Evolutionary conservation across 1,140 invertebrate species (phyloP), one percentile per base, ranked within the genome.

Genomic region (Euura lappo): DNA sequence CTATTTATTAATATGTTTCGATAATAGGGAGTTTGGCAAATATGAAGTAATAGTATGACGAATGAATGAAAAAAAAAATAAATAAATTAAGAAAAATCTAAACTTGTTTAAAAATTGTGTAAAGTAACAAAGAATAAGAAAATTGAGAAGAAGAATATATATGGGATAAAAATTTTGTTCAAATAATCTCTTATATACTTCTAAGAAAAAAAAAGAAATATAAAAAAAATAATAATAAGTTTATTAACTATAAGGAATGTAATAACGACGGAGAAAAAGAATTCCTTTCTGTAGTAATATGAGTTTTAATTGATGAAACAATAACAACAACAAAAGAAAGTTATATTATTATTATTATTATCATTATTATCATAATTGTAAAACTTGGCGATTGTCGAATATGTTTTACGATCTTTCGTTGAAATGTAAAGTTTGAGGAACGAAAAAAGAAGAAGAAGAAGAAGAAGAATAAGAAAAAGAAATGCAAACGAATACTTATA

Each of bases 1-100:
- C 71, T 75, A 74, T 79, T 77, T 72, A 80, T 79, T 79, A 78
- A 79, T 79, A 80, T 78, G 72, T 81, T 82, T 77, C 71, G 72
- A 72, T 73, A 72, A 42, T 42, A 68, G 13, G 6, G 51, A 60
- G 51, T 60, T 60, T 60, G 10, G 10, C 8, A 28, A 28, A 28
- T 28, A 28, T 28, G 28, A 28, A 28, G 28, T 28, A 28, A 28
- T 28, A 28, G 28, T 28, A 28, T 28, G 28, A 28, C 28, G 28
- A 28, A 28, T 28, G 28, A 28, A 28, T 28, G 28, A 28, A 28
- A 28, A 28, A 28, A 28, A n/a, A n/a, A n/a, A 10, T 60, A 60
- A 60, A 11, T 3, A 6, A 60, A 60, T 6, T 8, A 11, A 8
- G 13, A n/a, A 60, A 60, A 60, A 60, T 11, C 8, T 60, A 60